Evolutionary conservation across 2,797 vertebrate genomes (phyloP).

Genomic region (Poeciliopsis infans): DNA sequence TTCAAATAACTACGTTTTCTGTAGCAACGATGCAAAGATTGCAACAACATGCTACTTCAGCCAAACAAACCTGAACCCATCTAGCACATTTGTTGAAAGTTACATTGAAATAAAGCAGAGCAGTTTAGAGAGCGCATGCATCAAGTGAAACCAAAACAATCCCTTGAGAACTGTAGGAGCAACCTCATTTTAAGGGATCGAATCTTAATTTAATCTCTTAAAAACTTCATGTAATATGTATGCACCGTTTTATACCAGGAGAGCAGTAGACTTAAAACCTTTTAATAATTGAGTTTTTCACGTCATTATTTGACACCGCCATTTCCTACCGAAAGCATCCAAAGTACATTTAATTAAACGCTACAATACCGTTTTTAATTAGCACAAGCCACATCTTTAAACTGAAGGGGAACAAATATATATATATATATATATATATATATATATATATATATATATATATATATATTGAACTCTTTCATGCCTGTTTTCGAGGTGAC

Average conservation of each 20-base stretch:
- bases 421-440: accelerated
- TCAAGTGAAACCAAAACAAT: background rate
- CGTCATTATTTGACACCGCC: background rate
- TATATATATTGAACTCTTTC: background rate
- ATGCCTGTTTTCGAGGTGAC: conserved; percentile 13
- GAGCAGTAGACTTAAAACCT: background rate
- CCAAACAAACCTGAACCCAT: background rate
- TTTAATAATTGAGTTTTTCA: background rate
- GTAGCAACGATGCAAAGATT: background rate
- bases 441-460: accelerated
- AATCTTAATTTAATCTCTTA: background rate
- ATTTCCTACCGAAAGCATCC: background rate
- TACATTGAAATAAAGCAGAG: background rate
- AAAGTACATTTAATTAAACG: background rate
- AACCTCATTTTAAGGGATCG: too few relatives aligned
- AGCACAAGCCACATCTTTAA: background rate
- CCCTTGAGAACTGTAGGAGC: background rate
- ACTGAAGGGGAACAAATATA: background rate
- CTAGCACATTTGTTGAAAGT: background rate
- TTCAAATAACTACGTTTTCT: background rate
- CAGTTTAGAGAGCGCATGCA: background rate
- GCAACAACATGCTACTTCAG: too few relatives aligned
- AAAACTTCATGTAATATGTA: too few relatives aligned
- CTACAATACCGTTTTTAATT: background rate
- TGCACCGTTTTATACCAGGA: background rate